Base-by-base conservation (phyloP, 2,797 vertebrate species). In the Eulemur albifrons region DNA sequence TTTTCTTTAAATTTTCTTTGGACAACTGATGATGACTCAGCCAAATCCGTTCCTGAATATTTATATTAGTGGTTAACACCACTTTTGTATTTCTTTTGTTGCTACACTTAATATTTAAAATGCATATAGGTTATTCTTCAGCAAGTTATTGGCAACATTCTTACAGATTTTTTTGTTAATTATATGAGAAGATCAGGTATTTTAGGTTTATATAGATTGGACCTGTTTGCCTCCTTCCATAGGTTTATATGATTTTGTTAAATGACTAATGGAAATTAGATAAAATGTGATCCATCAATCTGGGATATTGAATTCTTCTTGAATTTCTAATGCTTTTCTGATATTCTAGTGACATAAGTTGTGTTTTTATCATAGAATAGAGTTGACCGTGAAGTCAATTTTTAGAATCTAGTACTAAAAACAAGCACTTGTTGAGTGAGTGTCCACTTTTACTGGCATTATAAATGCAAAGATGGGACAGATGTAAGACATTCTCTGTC, bases 11-110 rank as follows among this genome's bases (percentile, higher is more conserved):
- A 65, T 72, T 93, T 94, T 67, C 11, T 43, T 70, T 94, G 43
- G 5, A 79, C 70, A 70, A n/a, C 12, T 91, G 27, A 59, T 75
- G 27, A 20, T 59, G 32, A 48, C 40, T 95, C 8, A 35, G 11
- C 12, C 32, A 86, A 61, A 35, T 79, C 27, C 54, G 5, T 59
- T 40, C 67, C 32, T 85, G 35, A 83, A 67, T 69, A 95, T 92
- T 76, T 94, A 50, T 69, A 61, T 67, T 54, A 92, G 30, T 91
- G 40, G 23, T 91, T 86, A 69, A 61, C 12, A 57, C 5, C 10
- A 81, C 18, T 57, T 86, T 32, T 72, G 4, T 82, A 65, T 94
- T 93, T 96, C 2, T 83, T 94, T 94, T 82, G 32, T 90, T 86
- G 85, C 13, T 52, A 43, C 4, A 81, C 75, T 72, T 93, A 81